Percentiles rank a stretch among this genome's conserved stretches.
These are phyloP conservation scores for Tichodroma muraria DNA, from an alignment of 2,113 vertebrate genomes.

Conservation along the genomic window DNA sequence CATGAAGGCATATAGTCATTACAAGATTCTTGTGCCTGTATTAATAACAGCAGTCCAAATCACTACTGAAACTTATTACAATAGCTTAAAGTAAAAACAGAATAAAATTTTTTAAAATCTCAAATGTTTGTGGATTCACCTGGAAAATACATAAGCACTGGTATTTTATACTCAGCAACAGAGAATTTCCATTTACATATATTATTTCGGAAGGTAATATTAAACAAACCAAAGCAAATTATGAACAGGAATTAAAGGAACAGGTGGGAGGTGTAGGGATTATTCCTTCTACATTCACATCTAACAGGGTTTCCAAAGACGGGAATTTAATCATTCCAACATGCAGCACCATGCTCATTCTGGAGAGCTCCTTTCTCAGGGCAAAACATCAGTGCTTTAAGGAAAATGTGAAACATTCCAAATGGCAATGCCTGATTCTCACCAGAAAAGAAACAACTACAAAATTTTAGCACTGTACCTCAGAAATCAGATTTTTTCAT, in stretches of 20 bases:
- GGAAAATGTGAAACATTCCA: not conserved
- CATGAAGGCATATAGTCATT: not conserved
- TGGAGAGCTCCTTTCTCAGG: constrained; percentile 16
- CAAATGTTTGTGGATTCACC: not conserved
- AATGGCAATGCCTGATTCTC: not conserved
- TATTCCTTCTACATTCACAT: not conserved
- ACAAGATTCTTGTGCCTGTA: not conserved
- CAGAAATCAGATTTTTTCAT: not conserved
- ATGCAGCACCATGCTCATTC: not conserved
- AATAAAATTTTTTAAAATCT: not conserved
- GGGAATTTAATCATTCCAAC: not conserved
- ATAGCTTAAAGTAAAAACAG: not conserved
- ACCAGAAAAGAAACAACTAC: not conserved
- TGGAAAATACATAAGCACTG: not conserved
- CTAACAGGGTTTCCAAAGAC: not conserved
- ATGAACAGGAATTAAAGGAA: not conserved
- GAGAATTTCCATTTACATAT: not conserved
- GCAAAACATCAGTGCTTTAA: not conserved
- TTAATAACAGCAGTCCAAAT: not conserved
- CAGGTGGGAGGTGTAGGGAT: not conserved
- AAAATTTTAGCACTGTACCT: not conserved
- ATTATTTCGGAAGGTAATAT: not conserved
- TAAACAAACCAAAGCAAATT: not conserved
- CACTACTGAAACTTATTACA: not conserved
- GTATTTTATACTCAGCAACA: not conserved